Conservation (phyloP, 2,888 invertebrate species). For the Drosophila subsilvestris region DNA sequence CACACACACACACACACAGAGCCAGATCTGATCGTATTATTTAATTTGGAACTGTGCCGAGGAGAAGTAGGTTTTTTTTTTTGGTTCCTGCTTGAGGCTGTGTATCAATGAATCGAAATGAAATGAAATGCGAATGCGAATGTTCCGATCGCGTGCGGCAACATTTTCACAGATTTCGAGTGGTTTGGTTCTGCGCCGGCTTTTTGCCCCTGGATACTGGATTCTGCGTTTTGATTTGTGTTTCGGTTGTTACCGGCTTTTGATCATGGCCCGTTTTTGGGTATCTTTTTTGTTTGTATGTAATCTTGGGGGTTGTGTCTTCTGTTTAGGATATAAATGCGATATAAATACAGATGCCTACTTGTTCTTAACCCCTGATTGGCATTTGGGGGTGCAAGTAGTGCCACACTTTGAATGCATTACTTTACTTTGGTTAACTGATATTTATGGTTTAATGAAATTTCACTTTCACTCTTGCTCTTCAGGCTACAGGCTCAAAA, state of each 20-base stretch:
- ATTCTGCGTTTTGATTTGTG: constrained; percentile 66
- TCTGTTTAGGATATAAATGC: constrained; percentile 63
- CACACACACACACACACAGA: constrained; percentile 3
- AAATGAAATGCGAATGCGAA: constrained; percentile 72
- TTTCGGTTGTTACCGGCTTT: constrained; percentile 46
- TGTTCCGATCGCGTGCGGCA: constrained; percentile 75
- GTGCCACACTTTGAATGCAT: background rate
- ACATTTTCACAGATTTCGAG: constrained; percentile 69
- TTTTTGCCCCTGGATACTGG: constrained; percentile 36
- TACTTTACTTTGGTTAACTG: too few species aligned
- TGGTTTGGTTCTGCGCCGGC: constrained; percentile 31
- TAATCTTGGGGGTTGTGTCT: constrained; percentile 57
- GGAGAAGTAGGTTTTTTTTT: constrained; percentile 24
- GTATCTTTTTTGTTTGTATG: constrained; percentile 17
- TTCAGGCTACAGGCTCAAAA: too few species aligned
- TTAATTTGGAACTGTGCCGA: constrained; percentile 73
- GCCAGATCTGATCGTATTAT: constrained; percentile 60
- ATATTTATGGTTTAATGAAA: too few species aligned
- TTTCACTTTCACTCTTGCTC: too few species aligned
- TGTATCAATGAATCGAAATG: constrained; percentile 77
- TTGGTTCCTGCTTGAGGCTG: constrained; percentile 14
- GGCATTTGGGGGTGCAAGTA: background rate
- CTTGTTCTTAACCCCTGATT: constrained; percentile 55
- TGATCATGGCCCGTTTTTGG: constrained; percentile 40
- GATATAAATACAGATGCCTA: constrained; percentile 35